Evolutionary conservation across 1,140 invertebrate genomes (phyloP), one percentile per base, ranked within the genome.

Genomic region (Brachionus sp.): DNA sequence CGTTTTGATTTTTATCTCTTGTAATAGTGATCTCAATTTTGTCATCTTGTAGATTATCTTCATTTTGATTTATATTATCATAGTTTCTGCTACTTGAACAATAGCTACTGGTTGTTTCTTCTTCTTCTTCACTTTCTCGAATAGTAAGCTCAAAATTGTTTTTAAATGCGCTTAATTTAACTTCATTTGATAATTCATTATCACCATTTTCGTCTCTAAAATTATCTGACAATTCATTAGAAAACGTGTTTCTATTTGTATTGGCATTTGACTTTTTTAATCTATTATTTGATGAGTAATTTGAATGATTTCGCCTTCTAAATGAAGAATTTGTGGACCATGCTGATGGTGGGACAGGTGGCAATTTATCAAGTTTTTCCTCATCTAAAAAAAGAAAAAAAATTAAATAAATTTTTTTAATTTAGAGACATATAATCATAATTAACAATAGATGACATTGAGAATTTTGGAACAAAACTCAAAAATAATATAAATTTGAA

Each of bases 331-430:
- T 80, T n/a, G 50, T 33, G 10, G 77, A 66, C 77, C 77, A 80
- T 33, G 77, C 19, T 25, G 77, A 80, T 3, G 77, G 77, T 0
- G 77, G 77, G 2, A 80, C 62, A 23, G 77, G 77, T 39, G 77
- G 77, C 23, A 80, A n/a, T 66, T 80, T 80, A 44, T 80, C 77
- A 25, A 80, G 33, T 62, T 80, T 80, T 13, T 80, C 50, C n/a
- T 80, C 77, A 44, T 66, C 77, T 80, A 10, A 25, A 44, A 19
- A 42, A 66, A 66, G 29, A 2, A 7, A 19, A 25, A 19, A 19
- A 57, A 19, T 57, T 10, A 16, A 1, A 19, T 19, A 25, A 19
- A n/a, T 4, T 53, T 53, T 53, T 7, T 19, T 6, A 1, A 57
- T 19, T 46, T 46, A 46, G 1, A 46, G 2, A 46, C n/a, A 46